phyloP scores from a whole-genome alignment of 2,797 vertebrate genomes.

The Acrossocheilus fasciatus region DNA sequence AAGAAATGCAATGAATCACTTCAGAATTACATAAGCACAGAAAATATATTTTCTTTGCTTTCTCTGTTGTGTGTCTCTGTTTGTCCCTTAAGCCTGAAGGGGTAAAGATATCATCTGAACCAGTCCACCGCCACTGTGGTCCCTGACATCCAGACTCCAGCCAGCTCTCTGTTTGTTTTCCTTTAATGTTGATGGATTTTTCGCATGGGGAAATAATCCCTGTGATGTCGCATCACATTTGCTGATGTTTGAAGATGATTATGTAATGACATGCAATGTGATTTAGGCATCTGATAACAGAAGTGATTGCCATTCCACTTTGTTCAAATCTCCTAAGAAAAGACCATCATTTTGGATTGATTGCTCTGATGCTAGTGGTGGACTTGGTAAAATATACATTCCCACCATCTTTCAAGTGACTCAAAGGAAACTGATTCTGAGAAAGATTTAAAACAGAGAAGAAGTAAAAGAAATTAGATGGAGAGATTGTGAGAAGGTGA shows the following conservation, averaged over 20 bases:
- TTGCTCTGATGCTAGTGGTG: slow-evolving; percentile 28
- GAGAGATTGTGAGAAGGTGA: neutral
- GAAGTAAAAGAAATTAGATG: neutral
- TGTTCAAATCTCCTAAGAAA: slow-evolving; percentile 35
- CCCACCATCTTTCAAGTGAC: neutral
- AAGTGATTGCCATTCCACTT: slow-evolving; percentile 4
- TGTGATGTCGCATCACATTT: slow-evolving; percentile 28
- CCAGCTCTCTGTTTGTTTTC: slow-evolving; percentile 43
- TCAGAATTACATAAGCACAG: neutral
- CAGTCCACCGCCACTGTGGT: slow-evolving; percentile 28
- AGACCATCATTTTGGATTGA: slow-evolving; percentile 40
- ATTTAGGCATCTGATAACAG: slow-evolving; percentile 47
- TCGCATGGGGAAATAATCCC: slow-evolving; percentile 48
- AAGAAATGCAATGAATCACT: neutral
- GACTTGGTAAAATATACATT: slow-evolving; percentile 5
- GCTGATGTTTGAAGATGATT: slow-evolving; percentile 46
- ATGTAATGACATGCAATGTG: slow-evolving; percentile 41
- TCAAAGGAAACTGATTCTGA: neutral
- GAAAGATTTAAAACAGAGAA: slow-evolving; percentile 9
- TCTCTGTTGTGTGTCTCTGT: slow-evolving; percentile 32
- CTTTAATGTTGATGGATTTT: slow-evolving; percentile 51
- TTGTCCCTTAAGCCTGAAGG: slow-evolving; percentile 21
- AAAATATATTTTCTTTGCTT: neutral
- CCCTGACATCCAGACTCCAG: slow-evolving; percentile 46
- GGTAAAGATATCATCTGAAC: slow-evolving; percentile 44